Percentiles rank a stretch among this genome's conserved stretches.
Evolutionary conservation across 2,113 vertebrate genomes (phyloP).

Genomic region (Upupa epops): DNA sequence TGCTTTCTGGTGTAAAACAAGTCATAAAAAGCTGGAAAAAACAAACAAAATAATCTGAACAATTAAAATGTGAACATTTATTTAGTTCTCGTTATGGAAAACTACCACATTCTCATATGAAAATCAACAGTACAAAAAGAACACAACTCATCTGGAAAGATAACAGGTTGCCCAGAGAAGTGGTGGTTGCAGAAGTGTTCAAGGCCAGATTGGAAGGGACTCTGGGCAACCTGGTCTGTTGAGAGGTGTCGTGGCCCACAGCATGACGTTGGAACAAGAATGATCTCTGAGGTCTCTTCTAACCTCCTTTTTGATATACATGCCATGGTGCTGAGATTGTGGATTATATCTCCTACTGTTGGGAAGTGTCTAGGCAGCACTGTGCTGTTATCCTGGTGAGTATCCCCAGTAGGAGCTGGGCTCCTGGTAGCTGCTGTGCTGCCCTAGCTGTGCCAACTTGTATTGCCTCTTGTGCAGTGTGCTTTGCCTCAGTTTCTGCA

Average conservation of each 20-base stretch:
- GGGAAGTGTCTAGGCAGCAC: rapidly evolving
- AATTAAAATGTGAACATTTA: not conserved
- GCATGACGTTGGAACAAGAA: no score
- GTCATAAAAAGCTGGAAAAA: not conserved
- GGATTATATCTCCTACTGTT: rapidly evolving
- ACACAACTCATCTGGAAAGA: not conserved
- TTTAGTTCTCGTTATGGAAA: not conserved
- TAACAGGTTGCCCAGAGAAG: no score
- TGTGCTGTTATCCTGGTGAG: rapidly evolving
- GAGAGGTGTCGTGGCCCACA: no score
- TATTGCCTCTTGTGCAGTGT: not conserved
- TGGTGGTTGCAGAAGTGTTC: no score
- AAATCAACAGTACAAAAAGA: not conserved
- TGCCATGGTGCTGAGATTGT: rapidly evolving
- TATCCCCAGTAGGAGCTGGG: not conserved
- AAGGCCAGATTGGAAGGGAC: no score
- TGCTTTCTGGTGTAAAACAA: not conserved
- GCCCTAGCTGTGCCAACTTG: rapidly evolving
- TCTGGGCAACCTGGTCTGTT: no score
- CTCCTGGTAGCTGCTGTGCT: rapidly evolving
- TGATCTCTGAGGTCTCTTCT: no score
- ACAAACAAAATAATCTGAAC: not conserved
- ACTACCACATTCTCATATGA: rapidly evolving
- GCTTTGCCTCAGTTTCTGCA: rapidly evolving
- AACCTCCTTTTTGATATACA: rapidly evolving